A percentile compares a stretch with the other conserved stretches of the same genome.
phyloP scores from a whole-genome alignment of 2,888 invertebrate species.

The Lasiommata megera region DNA sequence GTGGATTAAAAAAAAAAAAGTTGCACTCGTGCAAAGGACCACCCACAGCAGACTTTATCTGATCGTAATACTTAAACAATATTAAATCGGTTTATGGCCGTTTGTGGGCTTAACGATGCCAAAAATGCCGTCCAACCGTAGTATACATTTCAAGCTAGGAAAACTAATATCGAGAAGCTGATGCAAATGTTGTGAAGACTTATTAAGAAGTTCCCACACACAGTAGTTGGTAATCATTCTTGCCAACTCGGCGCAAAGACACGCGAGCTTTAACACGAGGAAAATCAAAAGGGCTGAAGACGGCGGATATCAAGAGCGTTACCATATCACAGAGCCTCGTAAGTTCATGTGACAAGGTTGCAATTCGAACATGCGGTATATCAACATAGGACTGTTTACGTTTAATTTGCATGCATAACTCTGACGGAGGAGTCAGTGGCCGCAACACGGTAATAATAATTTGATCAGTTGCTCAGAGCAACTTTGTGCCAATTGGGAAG shows the following conservation, averaged over 20 bases:
- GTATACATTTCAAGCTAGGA: slow-evolving; percentile 34
- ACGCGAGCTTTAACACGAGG: slow-evolving; percentile 30
- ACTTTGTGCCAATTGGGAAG: slow-evolving; percentile 73
- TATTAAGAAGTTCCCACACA: slow-evolving; percentile 71
- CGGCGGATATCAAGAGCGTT: background rate
- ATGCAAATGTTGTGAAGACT: slow-evolving; percentile 74
- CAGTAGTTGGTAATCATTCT: slow-evolving; percentile 61
- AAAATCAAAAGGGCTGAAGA: slow-evolving; percentile 29
- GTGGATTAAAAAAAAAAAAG: too few relatives aligned
- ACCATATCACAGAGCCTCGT: slow-evolving; percentile 1
- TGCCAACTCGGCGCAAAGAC: slow-evolving; percentile 60
- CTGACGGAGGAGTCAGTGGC: slow-evolving; percentile 54
- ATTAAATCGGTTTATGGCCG: too few relatives aligned
- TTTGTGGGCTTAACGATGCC: background rate
- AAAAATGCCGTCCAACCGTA: background rate
- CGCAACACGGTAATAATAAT: slow-evolving; percentile 76
- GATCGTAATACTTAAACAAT: too few relatives aligned
- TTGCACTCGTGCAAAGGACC: too few relatives aligned
- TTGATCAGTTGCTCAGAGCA: slow-evolving; percentile 70
- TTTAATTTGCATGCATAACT: slow-evolving; percentile 41
- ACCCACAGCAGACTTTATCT: too few relatives aligned
- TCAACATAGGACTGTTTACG: slow-evolving; percentile 45
- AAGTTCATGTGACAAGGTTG: slow-evolving; percentile 31
- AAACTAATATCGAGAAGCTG: slow-evolving; percentile 36
- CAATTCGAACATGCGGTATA: slow-evolving; percentile 26